These are phyloP conservation scores for Argyra leucocephala DNA, from an alignment of 2,888 invertebrate species.

Conservation along the genomic window DNA sequence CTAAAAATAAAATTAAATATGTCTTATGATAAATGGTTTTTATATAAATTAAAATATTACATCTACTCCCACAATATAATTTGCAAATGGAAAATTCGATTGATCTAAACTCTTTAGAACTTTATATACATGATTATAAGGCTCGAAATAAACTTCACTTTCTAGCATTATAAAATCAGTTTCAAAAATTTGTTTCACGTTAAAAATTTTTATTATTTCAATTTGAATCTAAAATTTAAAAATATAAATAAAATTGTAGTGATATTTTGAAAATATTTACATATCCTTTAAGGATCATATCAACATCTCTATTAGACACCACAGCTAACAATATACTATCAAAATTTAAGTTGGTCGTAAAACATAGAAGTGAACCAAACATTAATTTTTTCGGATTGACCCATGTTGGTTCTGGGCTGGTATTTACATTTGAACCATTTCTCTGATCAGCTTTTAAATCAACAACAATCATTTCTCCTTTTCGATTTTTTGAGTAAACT, in stretches of 20 bases:
- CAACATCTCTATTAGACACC: constrained; percentile 51
- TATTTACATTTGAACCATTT: background rate
- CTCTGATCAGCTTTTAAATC: constrained; percentile 25
- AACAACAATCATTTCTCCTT: constrained; percentile 32
- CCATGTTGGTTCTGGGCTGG: background rate
- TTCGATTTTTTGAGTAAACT: constrained; percentile 26
- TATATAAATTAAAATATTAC: constrained; percentile 29
- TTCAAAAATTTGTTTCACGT: constrained; percentile 35
- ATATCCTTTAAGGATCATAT: constrained; percentile 48
- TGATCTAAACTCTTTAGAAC: constrained; percentile 53
- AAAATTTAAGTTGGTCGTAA: constrained; percentile 58
- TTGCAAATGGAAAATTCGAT: constrained; percentile 55
- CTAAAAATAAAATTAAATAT: constrained; percentile 14
- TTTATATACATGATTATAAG: constrained; percentile 63
- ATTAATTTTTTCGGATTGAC: constrained; percentile 28
- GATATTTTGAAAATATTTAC: constrained; percentile 39
- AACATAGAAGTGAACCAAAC: constrained; percentile 59
- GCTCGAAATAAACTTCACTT: constrained; percentile 71
- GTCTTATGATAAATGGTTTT: too few relatives aligned
- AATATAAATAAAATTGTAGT: constrained; percentile 1
- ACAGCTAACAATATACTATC: constrained; percentile 58
- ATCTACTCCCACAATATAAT: constrained; percentile 56
- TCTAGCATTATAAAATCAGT: constrained; percentile 58
- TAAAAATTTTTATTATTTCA: constrained; percentile 35
- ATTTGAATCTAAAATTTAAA: constrained; percentile 32